Percentiles rank a stretch among this genome's conserved stretches.
Evolutionary conservation across 1,140 invertebrate species (phyloP).

Genomic region (Leptinotarsa defecta): DNA sequence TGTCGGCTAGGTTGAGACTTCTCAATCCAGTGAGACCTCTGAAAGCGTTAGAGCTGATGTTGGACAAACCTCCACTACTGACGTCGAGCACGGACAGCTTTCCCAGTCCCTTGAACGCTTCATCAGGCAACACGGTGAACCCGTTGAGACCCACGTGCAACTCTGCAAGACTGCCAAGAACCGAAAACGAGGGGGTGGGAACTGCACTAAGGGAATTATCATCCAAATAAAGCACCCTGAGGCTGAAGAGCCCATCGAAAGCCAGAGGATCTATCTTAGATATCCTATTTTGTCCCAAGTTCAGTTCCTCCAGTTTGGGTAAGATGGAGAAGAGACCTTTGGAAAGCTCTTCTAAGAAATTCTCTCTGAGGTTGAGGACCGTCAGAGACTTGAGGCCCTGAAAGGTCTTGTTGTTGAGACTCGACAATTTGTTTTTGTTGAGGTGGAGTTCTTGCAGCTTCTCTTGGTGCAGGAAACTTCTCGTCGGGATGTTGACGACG

Average conservation of each 20-base stretch:
- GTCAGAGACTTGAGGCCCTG: conserved; percentile 76
- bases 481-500: conserved; percentile 75
- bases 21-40: conserved; percentile 73
- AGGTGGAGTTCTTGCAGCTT: conserved; percentile 82
- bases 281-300: conserved; percentile 86
- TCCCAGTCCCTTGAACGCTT: conserved; percentile 75
- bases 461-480: conserved; percentile 78
- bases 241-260: conserved; percentile 74
- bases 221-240: conserved; percentile 80
- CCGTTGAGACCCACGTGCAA: conserved; percentile 83
- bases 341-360: conserved; percentile 79
- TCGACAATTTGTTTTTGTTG: conserved; percentile 83
- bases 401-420: conserved; percentile 78
- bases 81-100: conserved; percentile 77
- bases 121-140: conserved; percentile 73
- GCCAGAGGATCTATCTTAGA: conserved; percentile 77
- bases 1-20: conserved; percentile 77
- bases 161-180: conserved; percentile 76
- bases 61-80: conserved; percentile 75
- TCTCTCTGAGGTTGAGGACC: conserved; percentile 79
- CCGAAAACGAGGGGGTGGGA: conserved; percentile 72
- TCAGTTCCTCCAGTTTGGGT: conserved; percentile 79
- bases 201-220: conserved; percentile 81
- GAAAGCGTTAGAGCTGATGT: conserved; percentile 77
- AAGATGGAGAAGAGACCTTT: conserved; percentile 76